Conservation (phyloP, 2,797 vertebrate species). For the Parauchenoglanis punctatus region DNA sequence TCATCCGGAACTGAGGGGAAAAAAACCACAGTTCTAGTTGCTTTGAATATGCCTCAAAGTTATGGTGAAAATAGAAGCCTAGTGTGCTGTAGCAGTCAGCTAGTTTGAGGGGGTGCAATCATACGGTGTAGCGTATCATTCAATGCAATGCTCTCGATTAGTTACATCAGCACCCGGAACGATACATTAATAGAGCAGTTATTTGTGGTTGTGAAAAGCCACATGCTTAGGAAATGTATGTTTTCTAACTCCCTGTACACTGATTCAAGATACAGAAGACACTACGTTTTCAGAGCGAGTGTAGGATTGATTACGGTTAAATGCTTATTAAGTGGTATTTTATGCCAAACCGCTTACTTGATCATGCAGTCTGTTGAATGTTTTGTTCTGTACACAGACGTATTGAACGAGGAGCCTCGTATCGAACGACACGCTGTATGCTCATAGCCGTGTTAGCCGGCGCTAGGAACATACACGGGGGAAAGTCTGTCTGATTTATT, state of each 20-base stretch:
- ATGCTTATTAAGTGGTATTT: neutral
- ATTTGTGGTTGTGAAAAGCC: neutral
- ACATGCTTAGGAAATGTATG: neutral
- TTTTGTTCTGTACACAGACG: neutral
- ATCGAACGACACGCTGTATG: neutral
- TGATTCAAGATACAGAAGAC: neutral
- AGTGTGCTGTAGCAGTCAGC: neutral
- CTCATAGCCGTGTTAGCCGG: neutral
- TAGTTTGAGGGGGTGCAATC: neutral
- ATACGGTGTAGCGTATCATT: neutral
- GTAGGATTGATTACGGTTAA: neutral
- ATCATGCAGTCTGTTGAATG: neutral
- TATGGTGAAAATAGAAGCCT: neutral
- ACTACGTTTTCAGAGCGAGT: neutral
- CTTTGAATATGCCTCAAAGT: neutral
- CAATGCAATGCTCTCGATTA: neutral
- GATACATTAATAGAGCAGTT: too few relatives aligned
- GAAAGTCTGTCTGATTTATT: neutral
- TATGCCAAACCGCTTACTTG: too few relatives aligned
- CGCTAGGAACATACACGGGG: neutral
- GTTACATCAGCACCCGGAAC: too few relatives aligned
- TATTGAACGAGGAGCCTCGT: neutral
- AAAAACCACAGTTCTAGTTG: neutral
- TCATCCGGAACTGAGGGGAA: conserved; percentile 80
- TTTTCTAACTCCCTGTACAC: neutral